A percentile compares a stretch with the other conserved stretches of the same genome.
Evolutionary conservation across 2,888 invertebrate genomes (phyloP).

Genomic region (Drosophila atripex): DNA sequence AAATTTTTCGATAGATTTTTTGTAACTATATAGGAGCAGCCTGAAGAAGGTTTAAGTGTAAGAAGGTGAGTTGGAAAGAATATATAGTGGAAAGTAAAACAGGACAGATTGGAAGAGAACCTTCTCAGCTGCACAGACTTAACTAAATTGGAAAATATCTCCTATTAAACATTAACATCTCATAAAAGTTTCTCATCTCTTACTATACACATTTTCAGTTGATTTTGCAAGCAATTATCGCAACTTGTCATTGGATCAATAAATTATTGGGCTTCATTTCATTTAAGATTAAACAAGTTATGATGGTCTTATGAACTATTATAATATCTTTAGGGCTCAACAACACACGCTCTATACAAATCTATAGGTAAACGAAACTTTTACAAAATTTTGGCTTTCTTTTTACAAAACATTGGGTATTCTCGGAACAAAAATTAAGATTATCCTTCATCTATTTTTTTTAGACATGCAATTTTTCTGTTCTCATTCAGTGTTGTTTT

Average conservation of each 20-base stretch:
- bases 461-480: conserved; percentile 47
- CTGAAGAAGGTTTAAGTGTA: not conserved
- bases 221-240: conserved; percentile 20
- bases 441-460: conserved; percentile 1
- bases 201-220: conserved; percentile 9
- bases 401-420: conserved; percentile 49
- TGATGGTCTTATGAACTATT: conserved; percentile 26
- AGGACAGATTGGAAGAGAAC: not conserved
- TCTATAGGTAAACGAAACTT: conserved; percentile 52
- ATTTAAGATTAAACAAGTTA: conserved; percentile 4
- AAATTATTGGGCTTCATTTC: conserved; percentile 18
- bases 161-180: conserved; percentile 19
- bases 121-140: conserved; percentile 31
- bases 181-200: conserved; percentile 10
- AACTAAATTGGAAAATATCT: conserved; percentile 27
- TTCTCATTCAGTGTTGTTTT: conserved; percentile 40
- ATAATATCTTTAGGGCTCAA: conserved; percentile 61
- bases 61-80: not conserved
- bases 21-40: conserved; percentile 37
- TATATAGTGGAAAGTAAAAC: not conserved
- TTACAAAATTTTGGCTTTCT: conserved; percentile 28
- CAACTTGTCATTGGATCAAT: conserved; percentile 14
- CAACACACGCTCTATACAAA: conserved; percentile 46
- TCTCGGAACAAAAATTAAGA: conserved; percentile 24
- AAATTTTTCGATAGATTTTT: conserved; percentile 68